phyloP scores from a whole-genome alignment of 2,888 invertebrate genomes.

The Erpobdella octoculata region DNA sequence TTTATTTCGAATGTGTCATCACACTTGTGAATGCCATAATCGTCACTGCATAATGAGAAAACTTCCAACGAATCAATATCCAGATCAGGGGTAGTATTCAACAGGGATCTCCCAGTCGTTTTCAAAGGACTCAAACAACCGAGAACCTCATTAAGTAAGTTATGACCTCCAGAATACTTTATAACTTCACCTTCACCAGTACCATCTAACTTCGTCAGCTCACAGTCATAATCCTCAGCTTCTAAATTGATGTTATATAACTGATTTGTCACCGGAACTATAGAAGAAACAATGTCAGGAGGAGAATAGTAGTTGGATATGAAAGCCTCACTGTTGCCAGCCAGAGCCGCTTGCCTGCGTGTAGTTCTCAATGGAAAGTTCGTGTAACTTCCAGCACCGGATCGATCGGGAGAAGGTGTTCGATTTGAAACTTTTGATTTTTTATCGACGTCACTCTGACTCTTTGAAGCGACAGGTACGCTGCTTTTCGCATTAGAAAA shows the following conservation, averaged over 20 bases:
- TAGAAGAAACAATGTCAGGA: conserved; percentile 8
- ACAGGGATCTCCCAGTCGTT: neutral
- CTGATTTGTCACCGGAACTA: neutral
- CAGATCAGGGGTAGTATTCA: too few relatives aligned
- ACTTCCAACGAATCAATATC: too few relatives aligned
- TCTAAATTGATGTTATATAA: neutral
- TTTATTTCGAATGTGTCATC: too few relatives aligned
- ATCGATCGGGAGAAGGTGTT: neutral
- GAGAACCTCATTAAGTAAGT: conserved; percentile 5
- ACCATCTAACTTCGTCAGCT: neutral
- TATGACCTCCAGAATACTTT: neutral
- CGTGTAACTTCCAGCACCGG: neutral
- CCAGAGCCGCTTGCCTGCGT: conserved; percentile 6
- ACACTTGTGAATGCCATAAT: too few relatives aligned
- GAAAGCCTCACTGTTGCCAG: neutral
- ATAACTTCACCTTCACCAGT: neutral
- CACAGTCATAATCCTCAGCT: neutral
- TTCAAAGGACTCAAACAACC: neutral
- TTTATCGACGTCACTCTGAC: too few relatives aligned
- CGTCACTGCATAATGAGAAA: too few relatives aligned
- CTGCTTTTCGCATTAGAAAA: neutral
- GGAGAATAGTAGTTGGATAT: conserved; percentile 11
- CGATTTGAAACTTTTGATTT: too few relatives aligned
- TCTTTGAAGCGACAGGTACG: too few relatives aligned
- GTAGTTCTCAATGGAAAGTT: conserved; percentile 9